Base-by-base conservation (phyloP, 2,113 vertebrate genomes). In the Leptobrachium ailaonicum region DNA sequence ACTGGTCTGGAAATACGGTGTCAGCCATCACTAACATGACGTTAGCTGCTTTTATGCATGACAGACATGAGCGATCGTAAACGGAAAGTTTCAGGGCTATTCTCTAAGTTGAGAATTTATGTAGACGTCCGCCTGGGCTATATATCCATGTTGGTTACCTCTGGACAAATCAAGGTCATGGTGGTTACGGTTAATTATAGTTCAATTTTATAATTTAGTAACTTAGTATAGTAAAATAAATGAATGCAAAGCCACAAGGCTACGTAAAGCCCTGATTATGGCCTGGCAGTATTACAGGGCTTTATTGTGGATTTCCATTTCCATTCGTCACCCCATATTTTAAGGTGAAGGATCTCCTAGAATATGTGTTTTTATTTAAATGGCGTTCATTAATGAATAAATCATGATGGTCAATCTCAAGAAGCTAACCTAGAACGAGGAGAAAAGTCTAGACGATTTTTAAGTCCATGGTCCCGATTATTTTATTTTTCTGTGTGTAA, bases 371-470 rank as follows among this genome's bases (percentile, higher is more conserved):
- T 47, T 50, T 50, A 50, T 5, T 50, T 43, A 42, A 82, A 20
- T 58, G 0, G 58, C 10, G 14, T 63, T 50, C 84, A 77, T 77
- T 64, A 67, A 62, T 83, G 81, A 85, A 12, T 0, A 50, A 13
- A 73, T n/a, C 32, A 32, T 47, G 0, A 76, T 6, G 50, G 72
- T 83, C 47, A 67, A 83, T 41, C 9, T 64, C 70, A 81, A 82
- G 71, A 63, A 6, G 41, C 4, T 4, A 8, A 58, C 75, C 78
- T 84, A 74, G 68, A 66, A 44, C 82, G 82, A 84, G 76, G 70
- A 85, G 40, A 84, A 82, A 44, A 71, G 2, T 66, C 81, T 84
- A 83, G 20, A n/a, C 32, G 20, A 32, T 64, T 40, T 64, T 64
- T 64, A 8, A 44, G 14, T 70, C 60, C 6, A 44, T 40, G 62